These are phyloP conservation scores for Nasonia oneida DNA, from an alignment of 2,888 invertebrate genomes.

Conservation along the genomic window DNA sequence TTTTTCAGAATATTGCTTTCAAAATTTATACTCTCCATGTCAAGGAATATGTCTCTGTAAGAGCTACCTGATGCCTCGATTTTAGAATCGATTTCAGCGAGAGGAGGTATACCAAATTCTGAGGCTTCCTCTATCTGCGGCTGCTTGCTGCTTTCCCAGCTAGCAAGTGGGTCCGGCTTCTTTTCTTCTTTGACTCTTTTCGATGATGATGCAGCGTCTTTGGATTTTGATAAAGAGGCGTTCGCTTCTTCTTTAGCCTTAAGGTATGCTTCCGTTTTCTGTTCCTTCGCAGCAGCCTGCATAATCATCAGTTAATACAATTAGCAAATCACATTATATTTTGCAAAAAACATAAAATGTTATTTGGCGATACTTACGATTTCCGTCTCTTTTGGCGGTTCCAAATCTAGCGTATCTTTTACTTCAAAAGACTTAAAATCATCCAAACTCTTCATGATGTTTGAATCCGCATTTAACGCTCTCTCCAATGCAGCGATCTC, in stretches of 20 bases:
- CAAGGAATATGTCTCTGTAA: constrained; percentile 59
- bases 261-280: constrained; percentile 3
- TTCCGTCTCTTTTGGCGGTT: constrained; percentile 46
- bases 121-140: constrained; percentile 54
- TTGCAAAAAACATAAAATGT: not conserved
- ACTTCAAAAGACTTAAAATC: constrained; percentile 23
- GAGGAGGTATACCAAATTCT: constrained; percentile 60
- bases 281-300: constrained; percentile 4
- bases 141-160: constrained; percentile 49
- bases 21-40: constrained; percentile 54
- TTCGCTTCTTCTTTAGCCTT: constrained; percentile 28
- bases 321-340: not conserved
- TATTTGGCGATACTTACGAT: constrained; percentile 46
- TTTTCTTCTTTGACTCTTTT: constrained; percentile 50
- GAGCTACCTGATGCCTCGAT: constrained; percentile 48
- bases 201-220: not conserved
- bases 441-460: constrained; percentile 36
- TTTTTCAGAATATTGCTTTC: constrained; percentile 52
- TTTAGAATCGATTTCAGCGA: constrained; percentile 61
- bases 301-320: not conserved
- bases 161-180: not conserved
- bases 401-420: constrained; percentile 52
- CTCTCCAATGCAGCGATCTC: constrained; percentile 56
- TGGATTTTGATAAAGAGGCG: constrained; percentile 8
- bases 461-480: constrained; percentile 57